These are phyloP conservation scores for Dipodomys stephensi DNA, from an alignment of 2,113 vertebrate species.

Conservation along the genomic window DNA sequence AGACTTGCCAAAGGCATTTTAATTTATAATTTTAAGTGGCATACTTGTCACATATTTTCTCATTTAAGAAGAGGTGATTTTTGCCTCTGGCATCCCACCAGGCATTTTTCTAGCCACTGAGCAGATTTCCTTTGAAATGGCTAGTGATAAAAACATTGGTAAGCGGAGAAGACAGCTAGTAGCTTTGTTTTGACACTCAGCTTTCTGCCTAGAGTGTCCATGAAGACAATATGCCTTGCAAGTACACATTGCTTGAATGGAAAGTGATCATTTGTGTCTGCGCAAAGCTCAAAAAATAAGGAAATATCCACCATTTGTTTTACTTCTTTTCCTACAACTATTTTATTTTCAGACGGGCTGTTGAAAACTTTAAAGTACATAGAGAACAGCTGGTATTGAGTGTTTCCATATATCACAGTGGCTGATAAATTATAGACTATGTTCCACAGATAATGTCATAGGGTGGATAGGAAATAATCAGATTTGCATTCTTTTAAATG, in stretches of 20 bases:
- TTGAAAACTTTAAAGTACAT: not conserved
- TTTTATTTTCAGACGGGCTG: slow-evolving; percentile 3
- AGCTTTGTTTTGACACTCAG: slow-evolving; percentile 36
- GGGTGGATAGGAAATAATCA: not conserved
- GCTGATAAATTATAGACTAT: not conserved
- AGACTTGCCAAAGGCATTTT: slow-evolving; percentile 60
- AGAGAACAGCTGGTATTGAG: not conserved
- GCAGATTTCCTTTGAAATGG: slow-evolving; percentile 62
- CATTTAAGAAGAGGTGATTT: slow-evolving; percentile 70
- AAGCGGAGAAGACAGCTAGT: slow-evolving; percentile 34
- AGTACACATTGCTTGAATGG: not conserved
- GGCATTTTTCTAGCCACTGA: slow-evolving; percentile 64
- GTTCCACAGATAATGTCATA: not conserved
- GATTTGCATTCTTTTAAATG: not conserved
- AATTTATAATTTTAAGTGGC: slow-evolving; percentile 68
- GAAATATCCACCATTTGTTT: not conserved
- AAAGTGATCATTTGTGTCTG: slow-evolving; percentile 37
- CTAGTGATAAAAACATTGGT: slow-evolving; percentile 40
- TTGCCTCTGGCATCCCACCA: slow-evolving; percentile 69
- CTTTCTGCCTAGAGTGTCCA: slow-evolving; percentile 10
- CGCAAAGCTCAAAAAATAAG: not conserved
- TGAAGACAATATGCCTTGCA: slow-evolving; percentile 18
- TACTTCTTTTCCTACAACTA: not conserved
- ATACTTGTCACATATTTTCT: slow-evolving; percentile 69
- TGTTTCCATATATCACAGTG: not conserved